A percentile compares a stretch with the other conserved stretches of the same genome.
phyloP scores from a whole-genome alignment of 1,140 invertebrate genomes.

The Ceratina australensis region DNA sequence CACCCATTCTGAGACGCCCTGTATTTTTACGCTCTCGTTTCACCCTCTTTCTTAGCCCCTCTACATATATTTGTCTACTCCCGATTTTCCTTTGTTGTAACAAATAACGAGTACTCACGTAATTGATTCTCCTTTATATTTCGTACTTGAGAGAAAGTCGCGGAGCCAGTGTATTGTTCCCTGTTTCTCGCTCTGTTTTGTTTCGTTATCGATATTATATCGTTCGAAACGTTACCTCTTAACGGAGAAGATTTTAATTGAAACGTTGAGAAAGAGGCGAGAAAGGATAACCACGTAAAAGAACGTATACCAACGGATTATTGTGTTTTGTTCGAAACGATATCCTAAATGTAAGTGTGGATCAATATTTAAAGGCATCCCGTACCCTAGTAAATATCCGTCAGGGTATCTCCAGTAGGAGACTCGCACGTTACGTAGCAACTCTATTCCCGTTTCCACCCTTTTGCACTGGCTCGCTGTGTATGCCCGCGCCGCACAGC shows the following conservation, averaged over 20 bases:
- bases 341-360: slow-evolving; percentile 14
- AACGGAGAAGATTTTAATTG: neutral
- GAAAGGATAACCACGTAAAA: neutral
- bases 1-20: neutral
- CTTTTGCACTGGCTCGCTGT: neutral
- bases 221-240: neutral
- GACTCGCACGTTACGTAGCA: neutral
- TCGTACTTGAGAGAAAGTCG: neutral
- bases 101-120: neutral
- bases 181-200: no score
- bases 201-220: neutral
- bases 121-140: neutral
- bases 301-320: neutral
- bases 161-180: neutral
- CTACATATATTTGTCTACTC: neutral
- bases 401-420: neutral
- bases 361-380: neutral
- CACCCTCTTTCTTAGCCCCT: neutral
- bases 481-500: neutral
- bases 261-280: neutral
- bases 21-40: neutral
- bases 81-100: neutral
- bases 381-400: neutral
- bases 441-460: neutral
- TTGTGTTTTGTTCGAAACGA: slow-evolving; percentile 6